These are phyloP conservation scores for Acrocephalus scirpaceus DNA, from an alignment of 2,797 vertebrate genomes.

Conservation along the genomic window DNA sequence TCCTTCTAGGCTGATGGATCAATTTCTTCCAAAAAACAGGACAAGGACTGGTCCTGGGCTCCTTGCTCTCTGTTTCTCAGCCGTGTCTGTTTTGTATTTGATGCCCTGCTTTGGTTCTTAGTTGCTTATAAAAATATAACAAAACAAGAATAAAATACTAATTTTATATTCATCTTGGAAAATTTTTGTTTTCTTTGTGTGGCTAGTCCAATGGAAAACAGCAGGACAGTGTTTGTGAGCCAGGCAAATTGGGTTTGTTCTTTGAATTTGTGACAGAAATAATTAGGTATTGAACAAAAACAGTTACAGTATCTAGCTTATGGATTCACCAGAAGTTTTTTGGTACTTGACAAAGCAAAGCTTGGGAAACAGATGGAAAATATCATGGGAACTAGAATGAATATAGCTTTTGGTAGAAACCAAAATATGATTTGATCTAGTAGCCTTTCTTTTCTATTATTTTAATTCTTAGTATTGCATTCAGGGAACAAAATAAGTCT, in stretches of 20 bases:
- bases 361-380: conserved; percentile 11
- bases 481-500: conserved; percentile 48
- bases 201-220: background rate
- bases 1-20: background rate
- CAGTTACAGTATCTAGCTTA: background rate
- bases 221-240: background rate
- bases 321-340: background rate
- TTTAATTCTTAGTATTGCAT: conserved; percentile 45
- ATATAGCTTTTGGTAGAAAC: conserved; percentile 7
- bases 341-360: background rate
- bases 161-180: background rate
- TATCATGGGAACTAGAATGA: background rate
- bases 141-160: background rate
- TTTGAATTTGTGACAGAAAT: background rate
- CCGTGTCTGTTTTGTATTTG: background rate
- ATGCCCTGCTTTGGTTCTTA: background rate
- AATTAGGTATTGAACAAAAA: background rate
- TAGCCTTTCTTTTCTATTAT: conserved; percentile 50
- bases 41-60: background rate
- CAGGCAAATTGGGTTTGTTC: background rate
- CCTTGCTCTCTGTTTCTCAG: background rate
- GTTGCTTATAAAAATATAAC: background rate
- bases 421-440: conserved; percentile 36
- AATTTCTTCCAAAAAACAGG: background rate
- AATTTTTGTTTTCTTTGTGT: background rate